Percentiles rank a stretch among this genome's conserved stretches.
Evolutionary conservation across 2,797 vertebrate genomes (phyloP).

Genomic region (Galagoides demidoff): DNA sequence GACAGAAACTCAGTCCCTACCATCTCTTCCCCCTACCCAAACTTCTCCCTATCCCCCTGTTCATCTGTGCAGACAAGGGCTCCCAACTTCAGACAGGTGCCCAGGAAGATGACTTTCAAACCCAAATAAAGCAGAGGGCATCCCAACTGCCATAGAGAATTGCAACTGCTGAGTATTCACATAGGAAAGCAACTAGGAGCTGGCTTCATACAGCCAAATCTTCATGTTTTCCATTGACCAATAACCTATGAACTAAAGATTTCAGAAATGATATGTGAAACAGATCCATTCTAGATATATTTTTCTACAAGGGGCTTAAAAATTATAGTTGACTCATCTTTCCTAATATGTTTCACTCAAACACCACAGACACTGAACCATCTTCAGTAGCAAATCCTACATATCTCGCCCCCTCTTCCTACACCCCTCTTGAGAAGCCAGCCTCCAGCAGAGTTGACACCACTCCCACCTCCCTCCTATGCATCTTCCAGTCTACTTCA

Average conservation of each 20-base stretch:
- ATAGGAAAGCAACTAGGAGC: background rate
- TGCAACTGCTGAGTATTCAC: background rate
- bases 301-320: conserved; percentile 74
- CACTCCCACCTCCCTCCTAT: background rate
- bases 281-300: conserved; percentile 67
- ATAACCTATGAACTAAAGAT: conserved; percentile 75
- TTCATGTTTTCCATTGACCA: conserved; percentile 65
- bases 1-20: background rate
- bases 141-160: background rate
- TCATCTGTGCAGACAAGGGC: background rate
- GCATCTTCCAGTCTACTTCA: conserved; percentile 65
- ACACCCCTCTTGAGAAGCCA: background rate
- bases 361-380: background rate
- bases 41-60: background rate
- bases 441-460: background rate
- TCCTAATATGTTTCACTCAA: background rate
- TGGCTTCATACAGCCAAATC: background rate
- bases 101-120: background rate
- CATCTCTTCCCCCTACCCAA: background rate
- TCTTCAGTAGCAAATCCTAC: background rate
- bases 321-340: background rate
- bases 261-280: conserved; percentile 62
- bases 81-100: background rate
- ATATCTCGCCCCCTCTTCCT: background rate
- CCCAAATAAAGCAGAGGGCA: background rate